These are phyloP conservation scores for Lydus trimaculatus DNA, from an alignment of 2,888 invertebrate species.

Conservation along the genomic window DNA sequence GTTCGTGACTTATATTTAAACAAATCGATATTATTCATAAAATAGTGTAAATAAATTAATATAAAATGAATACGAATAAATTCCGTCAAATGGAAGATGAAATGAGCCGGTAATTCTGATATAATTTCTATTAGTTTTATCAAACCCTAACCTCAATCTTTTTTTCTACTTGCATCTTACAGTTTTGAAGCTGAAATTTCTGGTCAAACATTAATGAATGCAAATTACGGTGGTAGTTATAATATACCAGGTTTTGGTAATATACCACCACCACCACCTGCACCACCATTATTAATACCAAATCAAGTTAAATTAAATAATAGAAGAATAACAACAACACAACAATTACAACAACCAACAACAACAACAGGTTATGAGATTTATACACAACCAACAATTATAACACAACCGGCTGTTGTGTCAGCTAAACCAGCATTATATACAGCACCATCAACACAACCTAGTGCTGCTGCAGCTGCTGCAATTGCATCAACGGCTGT, in stretches of 20 bases:
- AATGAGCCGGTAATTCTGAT: constrained; percentile 76
- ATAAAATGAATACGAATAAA: constrained; percentile 58
- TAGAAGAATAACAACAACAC: constrained; percentile 47
- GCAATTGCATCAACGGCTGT: constrained; percentile 54
- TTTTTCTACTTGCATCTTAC: constrained; percentile 22
- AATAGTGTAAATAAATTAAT: neutral
- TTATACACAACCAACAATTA: constrained; percentile 50
- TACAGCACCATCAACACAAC: constrained; percentile 61
- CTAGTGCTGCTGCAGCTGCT: constrained; percentile 49
- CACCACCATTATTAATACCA: constrained; percentile 73
- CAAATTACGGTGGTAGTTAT: constrained; percentile 66
- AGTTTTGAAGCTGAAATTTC: constrained; percentile 92
- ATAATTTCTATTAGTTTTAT: constrained; percentile 2
- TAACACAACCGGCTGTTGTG: constrained; percentile 68
- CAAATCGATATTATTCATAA: neutral
- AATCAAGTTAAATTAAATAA: constrained; percentile 66
- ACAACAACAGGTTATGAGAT: constrained; percentile 55
- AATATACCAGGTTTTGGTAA: constrained; percentile 63
- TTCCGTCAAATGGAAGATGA: constrained; percentile 89
- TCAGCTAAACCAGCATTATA: constrained; percentile 76
- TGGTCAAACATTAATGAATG: constrained; percentile 70
- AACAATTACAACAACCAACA: constrained; percentile 30
- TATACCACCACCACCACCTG: constrained; percentile 74
- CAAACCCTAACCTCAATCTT: constrained; percentile 18
- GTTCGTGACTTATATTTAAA: no score